These are phyloP conservation scores for Desmodus rotundus DNA, from an alignment of 2,113 vertebrate species.

Conservation along the genomic window DNA sequence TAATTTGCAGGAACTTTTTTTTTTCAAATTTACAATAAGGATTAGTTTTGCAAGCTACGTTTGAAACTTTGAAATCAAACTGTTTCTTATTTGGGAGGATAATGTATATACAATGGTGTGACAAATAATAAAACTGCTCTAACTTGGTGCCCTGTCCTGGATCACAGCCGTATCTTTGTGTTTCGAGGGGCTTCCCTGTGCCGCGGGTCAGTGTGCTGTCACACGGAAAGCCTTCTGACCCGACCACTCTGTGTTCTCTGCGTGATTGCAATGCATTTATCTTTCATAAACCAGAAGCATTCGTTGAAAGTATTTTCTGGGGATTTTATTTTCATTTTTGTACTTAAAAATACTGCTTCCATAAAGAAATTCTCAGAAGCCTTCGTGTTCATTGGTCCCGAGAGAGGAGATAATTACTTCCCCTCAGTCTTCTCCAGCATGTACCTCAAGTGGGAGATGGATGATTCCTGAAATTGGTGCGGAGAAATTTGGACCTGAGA, in stretches of 20 bases:
- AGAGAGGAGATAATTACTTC: constrained; percentile 49
- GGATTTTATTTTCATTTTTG: constrained; percentile 61
- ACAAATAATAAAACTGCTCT: constrained; percentile 81
- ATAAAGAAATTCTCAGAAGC: constrained; percentile 70
- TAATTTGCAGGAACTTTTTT: constrained; percentile 65
- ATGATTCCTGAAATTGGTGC: constrained; percentile 46
- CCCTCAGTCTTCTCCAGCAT: constrained; percentile 23
- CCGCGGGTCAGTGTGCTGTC: constrained; percentile 65
- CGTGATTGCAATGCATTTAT: constrained; percentile 74
- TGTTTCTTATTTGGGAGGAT: constrained; percentile 65
- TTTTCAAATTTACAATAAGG: constrained; percentile 70
- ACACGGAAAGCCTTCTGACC: constrained; percentile 67
- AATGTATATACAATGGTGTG: constrained; percentile 80
- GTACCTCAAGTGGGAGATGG: neutral
- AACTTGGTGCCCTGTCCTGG: constrained; percentile 80
- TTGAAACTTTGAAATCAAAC: constrained; percentile 66
- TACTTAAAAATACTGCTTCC: constrained; percentile 39
- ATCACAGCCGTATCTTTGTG: constrained; percentile 84
- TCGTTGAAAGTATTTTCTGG: constrained; percentile 55
- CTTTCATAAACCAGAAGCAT: constrained; percentile 74
- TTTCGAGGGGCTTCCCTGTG: constrained; percentile 74
- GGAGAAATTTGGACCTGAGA: neutral
- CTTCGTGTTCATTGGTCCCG: constrained; percentile 50
- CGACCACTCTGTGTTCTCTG: constrained; percentile 54
- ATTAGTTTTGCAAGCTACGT: constrained; percentile 71